Evolutionary conservation across 2,888 invertebrate genomes (phyloP).

Genomic region (Willowsia nigromaculata): DNA sequence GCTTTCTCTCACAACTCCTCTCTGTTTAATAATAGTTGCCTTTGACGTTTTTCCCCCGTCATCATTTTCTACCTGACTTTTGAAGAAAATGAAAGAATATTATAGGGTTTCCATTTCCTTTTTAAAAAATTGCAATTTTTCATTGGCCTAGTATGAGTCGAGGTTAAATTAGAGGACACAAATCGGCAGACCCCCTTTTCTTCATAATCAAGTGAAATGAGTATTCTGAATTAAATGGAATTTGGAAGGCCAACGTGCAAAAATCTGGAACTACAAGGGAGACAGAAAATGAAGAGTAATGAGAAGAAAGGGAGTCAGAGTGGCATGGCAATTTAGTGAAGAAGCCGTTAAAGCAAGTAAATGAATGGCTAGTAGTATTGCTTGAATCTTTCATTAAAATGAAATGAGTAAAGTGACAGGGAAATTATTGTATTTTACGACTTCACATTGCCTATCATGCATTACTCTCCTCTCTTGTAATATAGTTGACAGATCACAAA

Average conservation of each 20-base stretch:
- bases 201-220: background rate
- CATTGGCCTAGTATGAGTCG: background rate
- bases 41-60: background rate
- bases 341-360: background rate
- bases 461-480: too few relatives aligned
- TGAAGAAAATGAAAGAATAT: background rate
- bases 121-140: background rate
- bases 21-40: background rate
- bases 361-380: background rate
- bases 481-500: too few relatives aligned
- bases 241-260: background rate
- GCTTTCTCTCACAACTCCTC: background rate
- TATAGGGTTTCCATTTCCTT: background rate
- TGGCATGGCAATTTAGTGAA: background rate
- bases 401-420: background rate
- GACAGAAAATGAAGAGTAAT: conserved; percentile 13
- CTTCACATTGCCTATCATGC: too few relatives aligned
- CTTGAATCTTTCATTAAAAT: conserved; percentile 29
- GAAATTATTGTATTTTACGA: background rate
- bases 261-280: background rate
- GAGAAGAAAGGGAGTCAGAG: background rate
- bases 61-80: background rate
- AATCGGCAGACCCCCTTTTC: background rate
- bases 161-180: background rate
- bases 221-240: background rate